Evolutionary conservation across 2,113 vertebrate species (phyloP).

Genomic region (Coptodon bakossiorum): DNA sequence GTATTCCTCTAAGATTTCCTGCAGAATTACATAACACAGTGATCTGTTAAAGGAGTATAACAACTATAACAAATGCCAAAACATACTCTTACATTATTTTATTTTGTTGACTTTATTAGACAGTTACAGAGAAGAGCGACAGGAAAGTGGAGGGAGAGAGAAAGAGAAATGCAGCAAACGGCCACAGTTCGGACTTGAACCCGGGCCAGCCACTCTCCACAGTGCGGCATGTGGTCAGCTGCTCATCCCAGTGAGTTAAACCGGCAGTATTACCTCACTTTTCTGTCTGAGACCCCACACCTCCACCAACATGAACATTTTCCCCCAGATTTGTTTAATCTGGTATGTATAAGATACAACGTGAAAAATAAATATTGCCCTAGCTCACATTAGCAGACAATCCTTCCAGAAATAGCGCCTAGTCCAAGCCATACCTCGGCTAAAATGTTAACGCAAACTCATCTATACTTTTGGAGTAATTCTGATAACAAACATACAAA

Average conservation of each 20-base stretch:
- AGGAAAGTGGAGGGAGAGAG: not conserved
- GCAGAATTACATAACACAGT: not conserved
- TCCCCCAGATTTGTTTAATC: not conserved
- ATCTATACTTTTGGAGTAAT: not conserved
- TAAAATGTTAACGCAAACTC: not conserved
- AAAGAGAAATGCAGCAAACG: not conserved
- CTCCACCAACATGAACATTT: not conserved
- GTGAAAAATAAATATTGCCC: not conserved
- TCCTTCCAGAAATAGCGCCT: not conserved
- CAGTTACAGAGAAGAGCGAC: not conserved
- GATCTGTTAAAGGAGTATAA: not conserved
- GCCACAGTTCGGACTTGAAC: not conserved
- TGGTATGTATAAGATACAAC: not conserved
- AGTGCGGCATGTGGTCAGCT: not conserved
- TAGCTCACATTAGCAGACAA: not conserved
- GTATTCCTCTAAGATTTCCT: conserved; percentile 96
- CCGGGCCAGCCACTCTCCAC: not conserved
- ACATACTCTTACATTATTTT: not conserved
- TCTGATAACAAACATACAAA: not conserved
- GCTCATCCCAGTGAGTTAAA: not conserved
- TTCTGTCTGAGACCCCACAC: not conserved
- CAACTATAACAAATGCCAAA: not conserved
- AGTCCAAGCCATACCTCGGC: not conserved
- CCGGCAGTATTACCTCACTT: not conserved
- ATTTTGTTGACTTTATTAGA: not conserved